phyloP scores from a whole-genome alignment of 2,797 vertebrate species.

The Macrochelys suwanniensis region DNA sequence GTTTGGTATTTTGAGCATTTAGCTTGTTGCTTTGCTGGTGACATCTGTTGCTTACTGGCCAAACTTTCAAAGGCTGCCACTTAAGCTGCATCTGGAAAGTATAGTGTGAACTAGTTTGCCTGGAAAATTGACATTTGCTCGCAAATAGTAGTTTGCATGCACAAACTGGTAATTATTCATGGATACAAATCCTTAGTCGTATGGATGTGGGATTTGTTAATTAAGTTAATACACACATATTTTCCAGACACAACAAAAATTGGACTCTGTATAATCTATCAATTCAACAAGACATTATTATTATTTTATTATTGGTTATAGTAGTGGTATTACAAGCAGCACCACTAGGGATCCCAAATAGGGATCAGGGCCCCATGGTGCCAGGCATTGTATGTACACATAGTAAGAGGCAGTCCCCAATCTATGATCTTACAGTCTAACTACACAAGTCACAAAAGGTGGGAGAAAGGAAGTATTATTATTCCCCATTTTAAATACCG shows the following conservation, averaged over 20 bases:
- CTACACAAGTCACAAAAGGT: rapidly evolving
- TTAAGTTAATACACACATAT: conserved; percentile 9
- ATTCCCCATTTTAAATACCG: background rate
- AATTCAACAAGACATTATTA: conserved; percentile 31
- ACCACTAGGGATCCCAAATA: background rate
- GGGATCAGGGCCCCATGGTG: conserved; percentile 19
- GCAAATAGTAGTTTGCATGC: conserved; percentile 43
- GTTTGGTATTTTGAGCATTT: background rate
- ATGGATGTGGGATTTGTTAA: conserved; percentile 35
- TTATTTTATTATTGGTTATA: conserved; percentile 31
- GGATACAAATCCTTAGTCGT: conserved; percentile 37
- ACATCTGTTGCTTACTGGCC: background rate
- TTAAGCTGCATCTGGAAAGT: conserved; percentile 6
- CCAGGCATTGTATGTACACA: background rate
- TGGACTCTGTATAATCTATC: conserved; percentile 28
- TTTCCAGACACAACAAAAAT: conserved; percentile 1
- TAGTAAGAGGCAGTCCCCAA: background rate
- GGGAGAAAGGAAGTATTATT: background rate
- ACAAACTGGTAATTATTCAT: conserved; percentile 33
- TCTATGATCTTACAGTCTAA: background rate
- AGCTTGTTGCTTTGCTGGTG: background rate
- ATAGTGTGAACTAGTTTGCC: conserved; percentile 16
- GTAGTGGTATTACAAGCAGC: background rate
- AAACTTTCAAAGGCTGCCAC: background rate
- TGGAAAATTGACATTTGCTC: conserved; percentile 26